Base-by-base conservation (phyloP, 2,113 vertebrate species). In the Euleptes europaea region DNA sequence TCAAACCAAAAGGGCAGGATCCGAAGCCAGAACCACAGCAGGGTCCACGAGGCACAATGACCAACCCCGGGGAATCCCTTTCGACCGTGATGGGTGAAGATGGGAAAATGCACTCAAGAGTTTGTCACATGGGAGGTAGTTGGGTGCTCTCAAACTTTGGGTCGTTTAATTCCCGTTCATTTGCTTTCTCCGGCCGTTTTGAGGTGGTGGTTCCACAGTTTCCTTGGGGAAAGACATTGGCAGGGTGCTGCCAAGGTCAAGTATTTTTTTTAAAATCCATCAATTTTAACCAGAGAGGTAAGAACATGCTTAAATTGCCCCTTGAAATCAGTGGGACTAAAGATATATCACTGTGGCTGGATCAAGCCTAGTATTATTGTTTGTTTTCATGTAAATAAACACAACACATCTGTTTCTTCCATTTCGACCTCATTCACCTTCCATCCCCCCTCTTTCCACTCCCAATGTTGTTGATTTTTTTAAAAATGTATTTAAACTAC, bases 401-500 rank as follows among this genome's bases (percentile, higher is more conserved):
- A 82, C 87, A 89, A 44, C 12, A 10, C 66, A 35, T 8, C 73
- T 13, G 42, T 57, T 19, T n/a, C 11, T 4, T 42, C 21, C 7
- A n/a, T 10, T 31, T 23, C 17, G 40, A 26, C 4, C 54, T 40
- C 54, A 26, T 1, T 14, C 40, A 17, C 17, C 40, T 31, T 66
- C 72, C 38, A 9, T 1, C 19, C 33, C 70, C 1, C 2, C 84
- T 82, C 90, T 35, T 0, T 63, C 91, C 81, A 84, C 67, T 79
- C 54, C 69, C 89, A 69, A 88, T 90, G 84, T 13, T 54, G 38
- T 83, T 86, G 93, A 78, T 88, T 60, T 94, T 92, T 91, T 71
- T 71, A 63, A 42, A 38, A 91, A 94, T 88, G 94, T 94, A 92
- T 95, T 96, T 95, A 96, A 96, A 97, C 96, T 97, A 97, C 96